phyloP scores from a whole-genome alignment of 2,888 invertebrate genomes.

The Drosophila koepferae region DNA sequence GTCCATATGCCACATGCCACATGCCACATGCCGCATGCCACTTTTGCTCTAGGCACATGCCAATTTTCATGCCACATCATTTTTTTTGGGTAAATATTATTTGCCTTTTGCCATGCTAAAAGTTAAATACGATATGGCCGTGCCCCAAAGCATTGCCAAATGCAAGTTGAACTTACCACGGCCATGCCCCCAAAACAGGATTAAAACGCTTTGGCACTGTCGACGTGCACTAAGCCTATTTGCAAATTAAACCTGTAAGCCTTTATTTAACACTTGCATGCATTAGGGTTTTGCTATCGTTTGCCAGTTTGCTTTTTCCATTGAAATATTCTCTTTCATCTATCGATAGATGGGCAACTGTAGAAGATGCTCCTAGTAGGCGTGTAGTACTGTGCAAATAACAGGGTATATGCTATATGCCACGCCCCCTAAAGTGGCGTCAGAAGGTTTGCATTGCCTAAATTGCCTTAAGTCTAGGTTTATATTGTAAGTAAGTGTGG shows the following conservation, averaged over 20 bases:
- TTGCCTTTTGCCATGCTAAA: slow-evolving; percentile 42
- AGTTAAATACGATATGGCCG: slow-evolving; percentile 21
- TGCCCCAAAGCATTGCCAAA: slow-evolving; percentile 18
- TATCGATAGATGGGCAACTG: neutral
- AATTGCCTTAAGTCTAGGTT: too few relatives aligned
- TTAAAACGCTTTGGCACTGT: slow-evolving; percentile 8
- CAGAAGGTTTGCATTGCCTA: too few relatives aligned
- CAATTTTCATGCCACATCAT: slow-evolving; percentile 57
- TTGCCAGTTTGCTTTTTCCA: neutral
- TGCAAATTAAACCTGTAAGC: slow-evolving; percentile 1
- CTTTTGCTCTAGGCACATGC: slow-evolving; percentile 22
- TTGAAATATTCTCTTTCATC: neutral
- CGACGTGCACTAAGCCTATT: slow-evolving; percentile 18
- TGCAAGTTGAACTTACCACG: neutral
- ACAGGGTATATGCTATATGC: too few relatives aligned
- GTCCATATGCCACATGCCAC: slow-evolving; percentile 10
- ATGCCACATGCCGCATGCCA: slow-evolving; percentile 5
- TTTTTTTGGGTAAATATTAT: slow-evolving; percentile 49
- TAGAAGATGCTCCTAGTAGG: too few relatives aligned
- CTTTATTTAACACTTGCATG: neutral
- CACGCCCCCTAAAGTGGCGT: too few relatives aligned
- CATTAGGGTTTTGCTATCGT: neutral
- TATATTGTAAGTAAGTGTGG: too few relatives aligned
- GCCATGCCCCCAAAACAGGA: slow-evolving; percentile 3
- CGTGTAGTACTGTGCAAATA: too few relatives aligned